Evolutionary conservation across 2,113 vertebrate genomes (phyloP).

Genomic region (Cephalopholis sonnerati): DNA sequence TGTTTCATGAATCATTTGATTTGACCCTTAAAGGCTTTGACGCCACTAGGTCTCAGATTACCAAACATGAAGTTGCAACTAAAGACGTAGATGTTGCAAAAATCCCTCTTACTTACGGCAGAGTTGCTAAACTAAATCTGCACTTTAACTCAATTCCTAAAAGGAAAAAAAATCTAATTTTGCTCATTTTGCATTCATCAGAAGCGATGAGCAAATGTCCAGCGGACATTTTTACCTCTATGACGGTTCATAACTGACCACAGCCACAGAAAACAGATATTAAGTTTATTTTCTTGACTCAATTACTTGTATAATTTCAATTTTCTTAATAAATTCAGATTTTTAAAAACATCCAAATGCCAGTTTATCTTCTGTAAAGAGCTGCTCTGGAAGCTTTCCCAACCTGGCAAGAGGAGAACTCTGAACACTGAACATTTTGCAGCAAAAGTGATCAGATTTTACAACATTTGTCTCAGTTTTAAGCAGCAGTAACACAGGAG

Average conservation of each 20-base stretch:
- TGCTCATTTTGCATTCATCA: not conserved
- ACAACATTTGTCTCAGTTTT: not conserved
- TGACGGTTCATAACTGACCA: not conserved
- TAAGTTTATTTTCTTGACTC: not conserved
- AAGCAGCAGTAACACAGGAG: not conserved
- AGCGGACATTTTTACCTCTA: not conserved
- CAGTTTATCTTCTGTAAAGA: not conserved
- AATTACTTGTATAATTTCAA: too few species aligned
- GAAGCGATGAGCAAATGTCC: not conserved
- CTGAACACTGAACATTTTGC: not conserved
- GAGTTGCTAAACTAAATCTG: not conserved
- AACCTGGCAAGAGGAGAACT: not conserved
- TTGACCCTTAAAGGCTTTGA: conserved; percentile 10
- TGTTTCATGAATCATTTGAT: not conserved
- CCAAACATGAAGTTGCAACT: not conserved
- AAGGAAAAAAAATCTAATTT: not conserved
- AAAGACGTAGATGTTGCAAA: not conserved
- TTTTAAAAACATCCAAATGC: not conserved
- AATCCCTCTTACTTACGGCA: conserved; percentile 1
- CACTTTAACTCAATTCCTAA: conserved; percentile 6
- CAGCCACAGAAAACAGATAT: not conserved
- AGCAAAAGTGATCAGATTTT: too few species aligned
- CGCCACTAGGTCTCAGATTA: not conserved
- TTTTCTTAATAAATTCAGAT: not conserved
- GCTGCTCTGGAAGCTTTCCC: not conserved